Conservation (phyloP, 2,113 vertebrate genomes). For the Rhinolophus sinicus region DNA sequence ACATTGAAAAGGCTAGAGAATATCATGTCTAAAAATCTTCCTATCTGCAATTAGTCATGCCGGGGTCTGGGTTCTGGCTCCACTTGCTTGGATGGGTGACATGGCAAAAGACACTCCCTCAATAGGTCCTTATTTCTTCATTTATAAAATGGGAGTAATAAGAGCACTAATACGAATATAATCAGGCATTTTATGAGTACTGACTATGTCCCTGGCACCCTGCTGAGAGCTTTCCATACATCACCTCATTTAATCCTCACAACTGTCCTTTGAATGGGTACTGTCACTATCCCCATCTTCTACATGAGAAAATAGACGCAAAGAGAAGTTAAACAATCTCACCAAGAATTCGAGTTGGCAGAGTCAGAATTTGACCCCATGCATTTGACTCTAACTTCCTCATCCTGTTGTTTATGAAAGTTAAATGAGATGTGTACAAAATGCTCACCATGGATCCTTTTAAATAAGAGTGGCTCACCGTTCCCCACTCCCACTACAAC, state of each 20-base stretch:
- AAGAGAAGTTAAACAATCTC: background rate
- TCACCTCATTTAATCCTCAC: background rate
- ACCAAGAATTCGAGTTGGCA: background rate
- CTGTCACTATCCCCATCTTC: background rate
- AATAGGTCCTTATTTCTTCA: background rate
- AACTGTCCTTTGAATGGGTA: background rate
- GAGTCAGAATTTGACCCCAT: background rate
- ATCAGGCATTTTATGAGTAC: background rate
- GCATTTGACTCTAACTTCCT: conserved; percentile 17
- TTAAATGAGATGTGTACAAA: background rate
- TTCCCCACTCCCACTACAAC: background rate
- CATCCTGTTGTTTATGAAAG: background rate
- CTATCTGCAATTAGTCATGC: background rate
- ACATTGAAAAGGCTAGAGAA: background rate
- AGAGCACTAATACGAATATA: background rate
- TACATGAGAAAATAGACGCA: background rate
- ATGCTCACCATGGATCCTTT: background rate
- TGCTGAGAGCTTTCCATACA: background rate
- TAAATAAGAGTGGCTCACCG: background rate
- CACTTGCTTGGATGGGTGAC: background rate
- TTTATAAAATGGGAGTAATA: background rate
- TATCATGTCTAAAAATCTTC: background rate
- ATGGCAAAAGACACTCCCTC: background rate
- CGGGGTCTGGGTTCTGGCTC: background rate
- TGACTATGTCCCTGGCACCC: background rate